These are phyloP conservation scores for Odobenus rosmarus DNA, from an alignment of 2,113 vertebrate genomes.

Conservation along the genomic window DNA sequence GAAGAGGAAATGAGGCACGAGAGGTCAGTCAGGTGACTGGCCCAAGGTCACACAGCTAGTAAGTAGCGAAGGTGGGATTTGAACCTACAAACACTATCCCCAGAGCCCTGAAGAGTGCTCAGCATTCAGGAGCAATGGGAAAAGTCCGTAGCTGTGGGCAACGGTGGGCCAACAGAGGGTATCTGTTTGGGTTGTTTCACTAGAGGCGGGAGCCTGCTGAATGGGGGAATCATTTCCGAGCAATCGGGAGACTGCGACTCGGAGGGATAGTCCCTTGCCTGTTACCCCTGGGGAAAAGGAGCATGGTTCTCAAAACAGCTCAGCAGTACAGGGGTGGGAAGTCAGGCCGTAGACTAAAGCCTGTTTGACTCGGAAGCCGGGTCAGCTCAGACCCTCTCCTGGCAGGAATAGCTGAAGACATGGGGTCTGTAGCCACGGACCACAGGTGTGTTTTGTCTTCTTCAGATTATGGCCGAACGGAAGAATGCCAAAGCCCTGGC, in stretches of 20 bases:
- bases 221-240: not conserved
- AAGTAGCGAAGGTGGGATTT: not conserved
- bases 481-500: slow-evolving; percentile 96
- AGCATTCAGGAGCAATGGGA: not conserved
- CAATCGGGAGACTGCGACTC: not conserved
- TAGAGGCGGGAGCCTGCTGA: not conserved
- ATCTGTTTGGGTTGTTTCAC: not conserved
- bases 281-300: not conserved
- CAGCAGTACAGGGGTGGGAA: fast-evolving
- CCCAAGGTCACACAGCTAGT: not conserved
- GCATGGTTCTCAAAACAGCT: not conserved
- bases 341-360: not conserved
- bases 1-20: not conserved
- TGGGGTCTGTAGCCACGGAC: not conserved
- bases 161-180: not conserved
- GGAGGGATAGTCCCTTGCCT: not conserved
- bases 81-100: not conserved
- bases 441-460: not conserved
- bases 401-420: not conserved
- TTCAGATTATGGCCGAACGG: slow-evolving; percentile 98
- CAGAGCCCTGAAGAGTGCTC: not conserved
- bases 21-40: not conserved
- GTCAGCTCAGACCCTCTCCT: fast-evolving
- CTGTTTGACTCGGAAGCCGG: not conserved
- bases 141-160: too few relatives aligned